phyloP scores from a whole-genome alignment of 2,888 invertebrate species.

The Tuta absoluta region DNA sequence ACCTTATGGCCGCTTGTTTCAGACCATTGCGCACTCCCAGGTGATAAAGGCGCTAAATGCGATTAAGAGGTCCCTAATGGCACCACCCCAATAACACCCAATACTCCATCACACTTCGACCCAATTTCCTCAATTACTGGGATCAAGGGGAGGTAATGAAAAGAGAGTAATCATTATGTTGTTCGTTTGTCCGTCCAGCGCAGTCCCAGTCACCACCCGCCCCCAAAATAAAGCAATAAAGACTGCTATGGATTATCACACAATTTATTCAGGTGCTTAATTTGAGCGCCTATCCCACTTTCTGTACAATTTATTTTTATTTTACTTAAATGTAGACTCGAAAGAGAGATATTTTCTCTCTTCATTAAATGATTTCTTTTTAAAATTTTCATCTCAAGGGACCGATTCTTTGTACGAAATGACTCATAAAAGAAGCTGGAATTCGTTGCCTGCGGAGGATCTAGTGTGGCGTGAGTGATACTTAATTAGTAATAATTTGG shows the following conservation, averaged over 20 bases:
- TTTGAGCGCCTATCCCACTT: slow-evolving; percentile 77
- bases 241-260: slow-evolving; percentile 78
- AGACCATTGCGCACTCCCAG: slow-evolving; percentile 71
- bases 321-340: slow-evolving; percentile 69
- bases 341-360: slow-evolving; percentile 68
- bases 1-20: slow-evolving; percentile 55
- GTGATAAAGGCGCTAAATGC: slow-evolving; percentile 76
- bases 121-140: slow-evolving; percentile 78
- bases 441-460: neutral
- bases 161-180: slow-evolving; percentile 79
- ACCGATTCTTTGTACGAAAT: slow-evolving; percentile 14
- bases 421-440: slow-evolving; percentile 2
- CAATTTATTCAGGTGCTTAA: slow-evolving; percentile 82
- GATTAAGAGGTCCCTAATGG: slow-evolving; percentile 73
- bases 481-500: slow-evolving; percentile 26
- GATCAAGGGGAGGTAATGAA: slow-evolving; percentile 79
- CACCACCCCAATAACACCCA: slow-evolving; percentile 64
- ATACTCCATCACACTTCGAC: slow-evolving; percentile 72
- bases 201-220: slow-evolving; percentile 61
- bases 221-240: slow-evolving; percentile 72
- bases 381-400: slow-evolving; percentile 35
- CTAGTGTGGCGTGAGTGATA: slow-evolving; percentile 3
- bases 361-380: slow-evolving; percentile 57
- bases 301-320: slow-evolving; percentile 77
- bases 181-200: slow-evolving; percentile 66